These are phyloP conservation scores for Caenorhabditis tropicalis DNA, from an alignment of 1,140 invertebrate genomes.

Conservation along the genomic window DNA sequence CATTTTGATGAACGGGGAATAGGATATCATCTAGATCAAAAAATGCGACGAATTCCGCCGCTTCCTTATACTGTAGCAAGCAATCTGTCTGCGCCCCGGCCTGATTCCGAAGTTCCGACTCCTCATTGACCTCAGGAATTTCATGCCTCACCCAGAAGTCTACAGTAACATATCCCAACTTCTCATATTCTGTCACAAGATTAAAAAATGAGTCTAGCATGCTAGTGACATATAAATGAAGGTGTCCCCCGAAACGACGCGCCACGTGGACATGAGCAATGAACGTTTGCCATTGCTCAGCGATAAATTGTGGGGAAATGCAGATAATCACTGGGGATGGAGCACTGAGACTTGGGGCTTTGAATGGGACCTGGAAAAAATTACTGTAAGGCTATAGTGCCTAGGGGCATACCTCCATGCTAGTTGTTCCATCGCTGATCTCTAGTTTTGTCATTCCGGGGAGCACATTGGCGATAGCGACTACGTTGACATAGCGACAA, in stretches of 20 bases:
- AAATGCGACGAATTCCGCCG: slow-evolving; percentile 28
- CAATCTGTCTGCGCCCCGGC: slow-evolving; percentile 45
- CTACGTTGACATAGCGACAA: not conserved
- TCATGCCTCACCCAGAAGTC: slow-evolving; percentile 32
- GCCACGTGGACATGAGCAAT: not conserved
- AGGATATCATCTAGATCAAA: slow-evolving; percentile 46
- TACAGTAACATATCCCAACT: not conserved
- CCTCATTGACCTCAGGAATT: slow-evolving; percentile 5
- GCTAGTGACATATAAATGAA: slow-evolving; percentile 47
- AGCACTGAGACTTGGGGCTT: not conserved
- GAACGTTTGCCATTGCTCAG: slow-evolving; percentile 44
- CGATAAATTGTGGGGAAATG: slow-evolving; percentile 41
- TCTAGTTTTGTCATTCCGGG: not conserved
- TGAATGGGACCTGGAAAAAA: not conserved
- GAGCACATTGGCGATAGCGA: not conserved
- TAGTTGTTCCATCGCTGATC: not conserved
- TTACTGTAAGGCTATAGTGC: too few species aligned
- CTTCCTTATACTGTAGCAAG: slow-evolving; percentile 41
- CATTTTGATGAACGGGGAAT: not conserved
- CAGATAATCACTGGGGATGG: not conserved
- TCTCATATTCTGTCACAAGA: slow-evolving; percentile 13
- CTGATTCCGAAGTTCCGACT: slow-evolving; percentile 40
- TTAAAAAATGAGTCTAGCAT: slow-evolving; percentile 35
- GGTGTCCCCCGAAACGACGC: not conserved
- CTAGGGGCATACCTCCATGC: not conserved